phyloP scores from a whole-genome alignment of 2,888 invertebrate genomes.

The Lasioglossum oenotherae region DNA sequence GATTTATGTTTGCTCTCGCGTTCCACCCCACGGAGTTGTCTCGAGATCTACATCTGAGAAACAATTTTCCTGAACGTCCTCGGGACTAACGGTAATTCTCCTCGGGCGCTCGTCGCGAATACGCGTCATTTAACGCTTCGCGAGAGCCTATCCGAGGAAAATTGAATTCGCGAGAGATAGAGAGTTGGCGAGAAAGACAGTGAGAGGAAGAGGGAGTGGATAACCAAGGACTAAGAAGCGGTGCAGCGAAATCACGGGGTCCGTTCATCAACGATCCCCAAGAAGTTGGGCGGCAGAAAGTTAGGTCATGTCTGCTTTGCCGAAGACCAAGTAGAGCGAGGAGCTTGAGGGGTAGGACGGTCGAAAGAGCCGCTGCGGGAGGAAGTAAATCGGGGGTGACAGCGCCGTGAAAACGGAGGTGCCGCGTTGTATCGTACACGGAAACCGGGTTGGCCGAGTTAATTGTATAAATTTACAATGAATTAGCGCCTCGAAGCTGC shows the following conservation, averaged over 20 bases:
- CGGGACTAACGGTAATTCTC: not conserved
- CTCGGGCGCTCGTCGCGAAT: not conserved
- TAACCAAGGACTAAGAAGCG: not conserved
- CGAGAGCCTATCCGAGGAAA: constrained; percentile 14
- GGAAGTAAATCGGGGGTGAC: constrained; percentile 49
- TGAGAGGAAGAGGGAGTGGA: not conserved
- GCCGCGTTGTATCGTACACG: constrained; percentile 35
- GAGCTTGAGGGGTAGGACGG: not conserved
- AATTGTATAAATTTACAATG: constrained; percentile 82
- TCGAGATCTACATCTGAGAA: not conserved
- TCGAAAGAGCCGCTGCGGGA: constrained; percentile 6
- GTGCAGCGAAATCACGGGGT: constrained; percentile 35
- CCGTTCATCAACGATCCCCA: constrained; percentile 43
- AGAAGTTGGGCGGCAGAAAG: constrained; percentile 34
- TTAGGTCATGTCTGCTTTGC: constrained; percentile 8
- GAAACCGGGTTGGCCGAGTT: constrained; percentile 66
- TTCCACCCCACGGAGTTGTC: not conserved
- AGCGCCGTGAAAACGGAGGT: constrained; percentile 43
- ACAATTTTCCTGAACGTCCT: not conserved
- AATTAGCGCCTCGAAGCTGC: constrained; percentile 72
- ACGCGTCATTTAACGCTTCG: constrained; percentile 27
- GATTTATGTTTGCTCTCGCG: not conserved
- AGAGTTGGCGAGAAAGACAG: not conserved
- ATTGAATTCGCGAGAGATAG: constrained; percentile 34
- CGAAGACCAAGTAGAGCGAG: not conserved